These are phyloP conservation scores for Rotaria macrura DNA, from an alignment of 2,888 invertebrate species.

Conservation along the genomic window DNA sequence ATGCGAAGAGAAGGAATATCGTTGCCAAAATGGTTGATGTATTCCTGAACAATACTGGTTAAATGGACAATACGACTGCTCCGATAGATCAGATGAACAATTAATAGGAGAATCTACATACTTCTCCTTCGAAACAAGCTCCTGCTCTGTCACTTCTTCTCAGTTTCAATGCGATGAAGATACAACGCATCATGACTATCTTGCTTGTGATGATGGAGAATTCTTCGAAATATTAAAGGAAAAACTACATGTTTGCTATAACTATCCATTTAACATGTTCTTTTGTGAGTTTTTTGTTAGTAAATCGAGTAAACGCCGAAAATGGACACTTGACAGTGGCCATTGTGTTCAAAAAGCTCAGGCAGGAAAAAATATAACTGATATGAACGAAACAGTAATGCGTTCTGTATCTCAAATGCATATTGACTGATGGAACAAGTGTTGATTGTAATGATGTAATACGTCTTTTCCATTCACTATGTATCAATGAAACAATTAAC, in stretches of 20 bases:
- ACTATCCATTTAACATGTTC: background rate
- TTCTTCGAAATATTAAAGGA: too few relatives aligned
- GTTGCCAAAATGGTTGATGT: slow-evolving; percentile 59
- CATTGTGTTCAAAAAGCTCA: background rate
- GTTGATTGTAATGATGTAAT: too few relatives aligned
- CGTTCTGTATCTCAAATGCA: too few relatives aligned
- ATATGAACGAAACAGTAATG: too few relatives aligned
- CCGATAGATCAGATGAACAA: slow-evolving; percentile 85
- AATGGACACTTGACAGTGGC: background rate
- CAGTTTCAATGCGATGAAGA: background rate
- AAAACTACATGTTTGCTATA: background rate
- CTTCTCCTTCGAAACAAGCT: too few relatives aligned
- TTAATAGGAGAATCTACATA: too few relatives aligned
- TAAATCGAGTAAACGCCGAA: background rate
- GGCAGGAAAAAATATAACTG: too few relatives aligned
- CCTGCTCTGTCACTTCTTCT: too few relatives aligned
- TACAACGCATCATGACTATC: background rate
- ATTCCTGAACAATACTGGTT: slow-evolving; percentile 84
- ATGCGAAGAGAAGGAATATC: slow-evolving; percentile 58
- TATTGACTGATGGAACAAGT: too few relatives aligned
- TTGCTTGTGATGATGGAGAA: background rate
- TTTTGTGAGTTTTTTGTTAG: background rate
- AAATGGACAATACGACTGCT: slow-evolving; percentile 79
- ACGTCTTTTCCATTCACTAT: too few relatives aligned
- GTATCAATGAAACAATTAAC: too few relatives aligned